Conservation (phyloP, 2,797 vertebrate genomes). For the Esox lucius region DNA sequence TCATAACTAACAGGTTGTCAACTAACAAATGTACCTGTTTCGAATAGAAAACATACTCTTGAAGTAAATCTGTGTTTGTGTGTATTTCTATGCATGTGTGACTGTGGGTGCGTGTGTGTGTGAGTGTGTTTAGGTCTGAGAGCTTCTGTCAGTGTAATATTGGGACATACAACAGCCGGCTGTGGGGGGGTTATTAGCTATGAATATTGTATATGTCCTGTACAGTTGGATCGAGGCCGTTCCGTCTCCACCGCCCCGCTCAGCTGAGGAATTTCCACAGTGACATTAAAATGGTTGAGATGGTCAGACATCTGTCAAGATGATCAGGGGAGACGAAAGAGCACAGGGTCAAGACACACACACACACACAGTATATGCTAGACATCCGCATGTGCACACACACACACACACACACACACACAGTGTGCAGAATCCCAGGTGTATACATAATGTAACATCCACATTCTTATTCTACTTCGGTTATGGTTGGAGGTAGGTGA, state of each 20-base stretch:
- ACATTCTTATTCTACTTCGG: constrained; percentile 10
- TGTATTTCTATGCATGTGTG: constrained; percentile 21
- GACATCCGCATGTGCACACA: constrained; percentile 24
- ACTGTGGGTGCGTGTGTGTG: constrained; percentile 14
- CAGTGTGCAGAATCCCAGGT: constrained; percentile 40
- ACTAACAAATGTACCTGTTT: not conserved
- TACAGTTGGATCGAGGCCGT: constrained; percentile 70
- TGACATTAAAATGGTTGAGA: constrained; percentile 80
- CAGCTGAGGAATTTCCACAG: constrained; percentile 77
- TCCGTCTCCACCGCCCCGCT: constrained; percentile 73
- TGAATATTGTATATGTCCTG: constrained; percentile 81
- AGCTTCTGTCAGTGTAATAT: not conserved
- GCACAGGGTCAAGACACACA: constrained; percentile 42
- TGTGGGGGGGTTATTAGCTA: constrained; percentile 25
- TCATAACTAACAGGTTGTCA: constrained; percentile 19
- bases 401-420: constrained; percentile 27
- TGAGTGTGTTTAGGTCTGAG: constrained; percentile 7
- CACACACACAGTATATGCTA: constrained; percentile 32
- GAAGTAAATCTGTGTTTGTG: not conserved
- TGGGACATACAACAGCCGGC: not conserved
- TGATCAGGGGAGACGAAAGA: constrained; percentile 68
- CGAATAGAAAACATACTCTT: not conserved
- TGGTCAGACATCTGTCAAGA: constrained; percentile 79
- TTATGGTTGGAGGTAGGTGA: not conserved
- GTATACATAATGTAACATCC: constrained; percentile 25